phyloP scores from a whole-genome alignment of 2,888 invertebrate species.

The Scaeva pyrastri region DNA sequence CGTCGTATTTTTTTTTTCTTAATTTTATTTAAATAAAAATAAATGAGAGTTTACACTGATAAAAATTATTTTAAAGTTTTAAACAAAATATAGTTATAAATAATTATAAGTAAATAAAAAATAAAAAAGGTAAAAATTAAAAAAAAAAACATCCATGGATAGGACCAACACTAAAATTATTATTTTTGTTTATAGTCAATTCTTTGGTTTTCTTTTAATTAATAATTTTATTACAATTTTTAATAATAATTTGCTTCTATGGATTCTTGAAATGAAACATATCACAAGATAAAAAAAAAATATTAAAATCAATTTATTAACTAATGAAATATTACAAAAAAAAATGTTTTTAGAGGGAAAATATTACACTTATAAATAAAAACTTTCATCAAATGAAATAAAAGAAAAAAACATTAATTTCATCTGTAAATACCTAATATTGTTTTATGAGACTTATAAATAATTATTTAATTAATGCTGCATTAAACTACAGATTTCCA shows the following conservation, averaged over 20 bases:
- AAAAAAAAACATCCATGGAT: conserved; percentile 57
- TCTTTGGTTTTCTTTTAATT: not conserved
- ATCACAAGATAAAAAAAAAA: conserved; percentile 54
- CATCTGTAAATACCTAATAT: conserved; percentile 52
- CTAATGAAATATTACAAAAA: conserved; percentile 42
- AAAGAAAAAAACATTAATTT: conserved; percentile 13
- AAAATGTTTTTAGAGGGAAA: conserved; percentile 65
- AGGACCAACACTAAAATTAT: conserved; percentile 57
- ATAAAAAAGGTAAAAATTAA: conserved; percentile 14
- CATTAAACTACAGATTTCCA: no score
- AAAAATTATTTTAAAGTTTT: not conserved
- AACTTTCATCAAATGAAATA: conserved; percentile 25
- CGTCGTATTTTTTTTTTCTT: conserved; percentile 20
- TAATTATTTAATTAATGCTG: not conserved
- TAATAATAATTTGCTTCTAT: conserved; percentile 54
- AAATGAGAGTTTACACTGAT: conserved; percentile 18
- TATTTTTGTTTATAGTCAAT: conserved; percentile 3
- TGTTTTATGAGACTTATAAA: not conserved
- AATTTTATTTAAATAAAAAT: conserved; percentile 43
- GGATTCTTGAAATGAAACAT: conserved; percentile 72
- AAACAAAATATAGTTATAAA: not conserved
- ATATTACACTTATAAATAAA: conserved; percentile 73
- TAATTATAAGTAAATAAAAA: conserved; percentile 3
- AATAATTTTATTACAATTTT: not conserved
- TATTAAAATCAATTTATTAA: conserved; percentile 44